A percentile compares a stretch with the other conserved stretches of the same genome.
Evolutionary conservation across 1,140 invertebrate species (phyloP).

Genomic region (Nasonia longicornis): DNA sequence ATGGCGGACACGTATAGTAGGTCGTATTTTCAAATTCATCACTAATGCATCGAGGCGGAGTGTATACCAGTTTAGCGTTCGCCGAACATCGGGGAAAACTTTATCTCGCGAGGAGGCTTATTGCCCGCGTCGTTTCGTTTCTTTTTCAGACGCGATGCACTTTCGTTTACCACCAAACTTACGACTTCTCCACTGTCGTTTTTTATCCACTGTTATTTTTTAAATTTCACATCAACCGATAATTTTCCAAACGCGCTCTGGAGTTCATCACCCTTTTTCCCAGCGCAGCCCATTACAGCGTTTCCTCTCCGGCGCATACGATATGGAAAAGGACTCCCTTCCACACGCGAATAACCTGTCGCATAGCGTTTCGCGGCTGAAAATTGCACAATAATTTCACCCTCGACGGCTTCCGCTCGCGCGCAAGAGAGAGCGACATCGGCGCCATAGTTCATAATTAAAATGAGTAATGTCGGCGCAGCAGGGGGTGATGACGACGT

Average conservation of each 20-base stretch:
- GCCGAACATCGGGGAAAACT: neutral
- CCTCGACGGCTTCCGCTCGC: constrained; percentile 5
- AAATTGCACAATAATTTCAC: constrained; percentile 27
- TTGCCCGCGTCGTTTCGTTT: too few species aligned
- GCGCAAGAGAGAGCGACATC: neutral
- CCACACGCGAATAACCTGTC: neutral
- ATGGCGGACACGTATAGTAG: neutral
- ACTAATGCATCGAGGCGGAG: neutral
- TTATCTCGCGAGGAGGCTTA: too few species aligned
- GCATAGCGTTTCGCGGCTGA: neutral
- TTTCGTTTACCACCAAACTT: too few species aligned
- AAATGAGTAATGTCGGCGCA: constrained; percentile 21
- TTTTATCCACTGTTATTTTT: too few species aligned
- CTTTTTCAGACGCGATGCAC: too few species aligned
- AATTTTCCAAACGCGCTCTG: neutral
- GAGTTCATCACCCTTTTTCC: too few species aligned
- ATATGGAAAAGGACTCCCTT: too few species aligned
- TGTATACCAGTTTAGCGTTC: neutral
- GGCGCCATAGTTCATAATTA: constrained; percentile 24
- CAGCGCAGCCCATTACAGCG: neutral
- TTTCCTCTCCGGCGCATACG: neutral
- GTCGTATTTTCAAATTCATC: neutral
- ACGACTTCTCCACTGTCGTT: too few species aligned
- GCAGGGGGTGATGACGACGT: neutral
- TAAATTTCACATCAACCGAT: too few species aligned